Conservation (phyloP, 2,888 invertebrate species). For the Macroteleia sp. region DNA sequence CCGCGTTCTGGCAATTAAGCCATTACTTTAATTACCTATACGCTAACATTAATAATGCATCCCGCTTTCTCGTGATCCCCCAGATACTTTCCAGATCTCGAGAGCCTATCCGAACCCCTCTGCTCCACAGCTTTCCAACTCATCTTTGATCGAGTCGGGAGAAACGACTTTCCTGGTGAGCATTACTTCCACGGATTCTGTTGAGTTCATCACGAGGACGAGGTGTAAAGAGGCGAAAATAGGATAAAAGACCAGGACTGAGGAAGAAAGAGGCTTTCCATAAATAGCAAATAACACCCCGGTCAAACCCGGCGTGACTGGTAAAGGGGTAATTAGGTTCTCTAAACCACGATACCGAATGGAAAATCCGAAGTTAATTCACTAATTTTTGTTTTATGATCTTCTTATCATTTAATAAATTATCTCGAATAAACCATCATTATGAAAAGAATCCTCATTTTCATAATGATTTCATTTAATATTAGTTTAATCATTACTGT, state of each 20-base stretch:
- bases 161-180: conserved; percentile 39
- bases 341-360: conserved; percentile 3
- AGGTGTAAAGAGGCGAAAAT: conserved; percentile 61
- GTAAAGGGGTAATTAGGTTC: conserved; percentile 83
- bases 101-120: conserved; percentile 55
- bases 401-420: too few species aligned
- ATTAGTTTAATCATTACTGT: too few species aligned
- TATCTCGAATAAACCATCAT: too few species aligned
- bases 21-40: conserved; percentile 74
- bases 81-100: conserved; percentile 65
- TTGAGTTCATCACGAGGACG: conserved; percentile 34
- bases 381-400: too few species aligned
- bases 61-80: conserved; percentile 63
- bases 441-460: too few species aligned
- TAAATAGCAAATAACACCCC: conserved; percentile 81
- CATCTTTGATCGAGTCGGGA: conserved; percentile 59
- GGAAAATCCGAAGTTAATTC: too few species aligned
- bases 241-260: conserved; percentile 55
- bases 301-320: conserved; percentile 78
- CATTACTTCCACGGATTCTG: conserved; percentile 39
- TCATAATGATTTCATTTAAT: too few species aligned
- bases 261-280: conserved; percentile 76
- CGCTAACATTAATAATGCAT: conserved; percentile 72
- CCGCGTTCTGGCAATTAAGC: conserved; percentile 71
- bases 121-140: conserved; percentile 24